phyloP scores from a whole-genome alignment of 2,797 vertebrate species.

The Argentina silus region DNA sequence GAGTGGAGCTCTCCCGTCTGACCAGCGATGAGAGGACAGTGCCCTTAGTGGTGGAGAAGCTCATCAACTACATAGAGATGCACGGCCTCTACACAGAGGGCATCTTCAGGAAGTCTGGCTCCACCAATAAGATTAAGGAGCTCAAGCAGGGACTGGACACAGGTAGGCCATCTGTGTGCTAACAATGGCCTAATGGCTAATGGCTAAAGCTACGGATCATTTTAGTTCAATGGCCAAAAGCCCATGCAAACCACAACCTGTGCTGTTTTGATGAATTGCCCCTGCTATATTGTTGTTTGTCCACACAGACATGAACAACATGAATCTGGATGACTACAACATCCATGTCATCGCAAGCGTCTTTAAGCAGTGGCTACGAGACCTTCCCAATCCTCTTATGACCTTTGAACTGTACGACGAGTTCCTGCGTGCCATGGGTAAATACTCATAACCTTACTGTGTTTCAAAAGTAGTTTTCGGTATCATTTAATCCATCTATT shows the following conservation, averaged over 20 bases:
- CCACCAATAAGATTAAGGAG: conserved; percentile 97
- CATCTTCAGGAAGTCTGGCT: conserved; percentile 96
- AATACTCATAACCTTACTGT: conserved; percentile 37
- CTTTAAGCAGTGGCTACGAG: conserved; percentile 97
- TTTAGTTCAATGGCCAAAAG: background rate
- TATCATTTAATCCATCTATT: too few species aligned
- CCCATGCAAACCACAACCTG: background rate
- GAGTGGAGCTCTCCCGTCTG: conserved; percentile 92
- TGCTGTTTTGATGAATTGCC: background rate
- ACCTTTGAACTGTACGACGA: conserved; percentile 98
- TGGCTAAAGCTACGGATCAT: conserved; percentile 3
- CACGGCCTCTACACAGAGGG: conserved; percentile 98
- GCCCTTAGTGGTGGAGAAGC: conserved; percentile 94
- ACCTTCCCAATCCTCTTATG: conserved; percentile 97
- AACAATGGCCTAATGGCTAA: background rate
- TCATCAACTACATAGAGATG: conserved; percentile 99
- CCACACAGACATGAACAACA: conserved; percentile 83
- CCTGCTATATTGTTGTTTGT: background rate
- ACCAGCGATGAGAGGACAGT: conserved; percentile 92
- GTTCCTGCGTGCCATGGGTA: conserved; percentile 95
- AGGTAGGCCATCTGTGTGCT: conserved; percentile 71
- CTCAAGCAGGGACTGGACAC: conserved; percentile 92
- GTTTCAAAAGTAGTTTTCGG: background rate
- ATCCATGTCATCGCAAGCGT: conserved; percentile 99
- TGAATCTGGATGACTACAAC: conserved; percentile 97